A percentile compares a stretch with the other conserved stretches of the same genome.
Evolutionary conservation across 2,113 vertebrate genomes (phyloP).

Genomic region (Cebus imitator): DNA sequence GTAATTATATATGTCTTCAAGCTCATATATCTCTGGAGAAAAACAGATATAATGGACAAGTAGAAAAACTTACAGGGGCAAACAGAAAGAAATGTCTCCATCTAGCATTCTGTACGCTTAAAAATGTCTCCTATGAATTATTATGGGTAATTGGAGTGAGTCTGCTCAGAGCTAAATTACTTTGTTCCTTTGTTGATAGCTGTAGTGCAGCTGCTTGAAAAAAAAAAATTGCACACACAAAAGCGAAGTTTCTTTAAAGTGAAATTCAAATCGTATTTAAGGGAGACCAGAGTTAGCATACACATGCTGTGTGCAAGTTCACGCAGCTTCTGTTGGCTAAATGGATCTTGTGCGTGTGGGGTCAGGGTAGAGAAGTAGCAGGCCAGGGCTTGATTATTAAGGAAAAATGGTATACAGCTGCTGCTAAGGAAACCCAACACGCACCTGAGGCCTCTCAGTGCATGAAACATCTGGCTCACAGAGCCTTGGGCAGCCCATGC

Average conservation of each 20-base stretch:
- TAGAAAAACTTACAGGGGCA: slow-evolving; percentile 62
- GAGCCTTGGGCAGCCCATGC: rapidly evolving
- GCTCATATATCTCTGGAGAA: slow-evolving; percentile 67
- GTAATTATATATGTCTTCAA: slow-evolving; percentile 78
- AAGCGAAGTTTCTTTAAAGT: slow-evolving; percentile 73
- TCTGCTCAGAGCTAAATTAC: slow-evolving; percentile 78
- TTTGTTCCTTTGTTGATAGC: slow-evolving; percentile 81
- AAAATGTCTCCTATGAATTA: slow-evolving; percentile 80
- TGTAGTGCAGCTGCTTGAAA: slow-evolving; percentile 77
- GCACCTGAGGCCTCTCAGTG: neutral
- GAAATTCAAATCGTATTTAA: slow-evolving; percentile 37
- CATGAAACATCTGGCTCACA: neutral
- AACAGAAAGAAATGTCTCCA: slow-evolving; percentile 50
- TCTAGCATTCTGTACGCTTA: slow-evolving; percentile 74
- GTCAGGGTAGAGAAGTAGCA: no score
- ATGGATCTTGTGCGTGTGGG: rapidly evolving
- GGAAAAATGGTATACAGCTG: neutral
- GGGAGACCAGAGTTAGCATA: neutral
- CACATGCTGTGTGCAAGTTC: neutral
- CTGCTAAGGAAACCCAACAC: neutral
- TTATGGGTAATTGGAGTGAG: slow-evolving; percentile 78
- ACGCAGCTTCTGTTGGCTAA: neutral
- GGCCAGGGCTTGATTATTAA: neutral
- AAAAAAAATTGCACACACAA: slow-evolving; percentile 51
- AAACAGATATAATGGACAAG: slow-evolving; percentile 76